Conservation (phyloP, 2,797 vertebrate species). For the Thaleichthys pacificus region DNA sequence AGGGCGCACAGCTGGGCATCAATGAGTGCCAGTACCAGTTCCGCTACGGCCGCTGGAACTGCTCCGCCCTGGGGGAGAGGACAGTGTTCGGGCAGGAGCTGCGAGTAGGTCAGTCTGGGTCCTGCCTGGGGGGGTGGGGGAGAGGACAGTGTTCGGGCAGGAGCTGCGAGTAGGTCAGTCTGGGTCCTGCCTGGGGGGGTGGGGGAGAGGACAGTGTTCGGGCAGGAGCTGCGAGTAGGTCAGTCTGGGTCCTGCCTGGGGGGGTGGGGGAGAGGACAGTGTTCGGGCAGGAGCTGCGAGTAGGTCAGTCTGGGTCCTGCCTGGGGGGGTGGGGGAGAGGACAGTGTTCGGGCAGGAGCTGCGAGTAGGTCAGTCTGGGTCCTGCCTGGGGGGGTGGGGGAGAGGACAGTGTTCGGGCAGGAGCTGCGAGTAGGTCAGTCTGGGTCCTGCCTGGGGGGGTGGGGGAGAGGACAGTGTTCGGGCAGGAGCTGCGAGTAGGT, state of each 20-base stretch:
- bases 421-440: constrained; percentile 99
- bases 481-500: constrained; percentile 99
- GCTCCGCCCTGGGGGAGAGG: constrained; percentile 96
- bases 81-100: constrained; percentile 99
- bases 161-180: constrained; percentile 99
- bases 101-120: constrained; percentile 95
- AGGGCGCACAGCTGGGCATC: constrained; percentile 98
- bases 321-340: constrained; percentile 83
- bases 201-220: constrained; percentile 97
- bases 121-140: not conserved
- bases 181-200: constrained; percentile 50
- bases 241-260: constrained; percentile 72
- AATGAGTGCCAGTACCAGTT: constrained; percentile 99
- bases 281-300: constrained; percentile 98
- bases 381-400: constrained; percentile 71
- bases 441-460: constrained; percentile 50
- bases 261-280: constrained; percentile 92
- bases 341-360: constrained; percentile 99
- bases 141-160: constrained; percentile 98
- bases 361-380: constrained; percentile 95
- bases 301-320: constrained; percentile 87
- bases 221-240: constrained; percentile 99
- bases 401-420: constrained; percentile 98
- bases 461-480: constrained; percentile 97
- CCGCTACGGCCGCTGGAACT: constrained; percentile 96